Percentiles rank a stretch among this genome's conserved stretches.
Evolutionary conservation across 2,113 vertebrate species (phyloP).

Genomic region (Parotia lawesii): DNA sequence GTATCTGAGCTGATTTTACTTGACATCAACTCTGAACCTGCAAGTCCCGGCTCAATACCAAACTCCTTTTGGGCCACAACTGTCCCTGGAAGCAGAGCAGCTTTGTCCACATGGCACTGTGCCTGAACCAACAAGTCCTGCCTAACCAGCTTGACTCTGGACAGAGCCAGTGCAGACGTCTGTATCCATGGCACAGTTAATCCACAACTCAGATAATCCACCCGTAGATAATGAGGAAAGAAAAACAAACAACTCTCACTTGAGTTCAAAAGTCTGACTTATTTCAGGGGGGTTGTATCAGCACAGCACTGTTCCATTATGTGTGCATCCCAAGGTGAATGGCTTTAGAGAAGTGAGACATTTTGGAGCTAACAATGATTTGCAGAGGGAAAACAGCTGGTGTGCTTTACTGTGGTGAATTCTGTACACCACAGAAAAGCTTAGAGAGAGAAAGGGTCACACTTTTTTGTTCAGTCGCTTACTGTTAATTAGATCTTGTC

Average conservation of each 20-base stretch:
- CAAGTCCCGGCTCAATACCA: not conserved
- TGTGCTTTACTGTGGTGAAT: not conserved
- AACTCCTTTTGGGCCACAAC: not conserved
- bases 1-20: not conserved
- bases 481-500: not conserved
- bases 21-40: not conserved
- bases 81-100: not conserved
- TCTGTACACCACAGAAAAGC: not conserved
- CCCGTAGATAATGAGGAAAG: slow-evolving; percentile 42
- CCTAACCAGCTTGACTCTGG: not conserved
- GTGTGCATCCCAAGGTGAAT: not conserved
- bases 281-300: not conserved
- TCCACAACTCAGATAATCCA: slow-evolving; percentile 56
- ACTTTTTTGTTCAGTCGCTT: not conserved
- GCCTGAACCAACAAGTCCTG: slow-evolving; percentile 40
- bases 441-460: not conserved
- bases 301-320: not conserved
- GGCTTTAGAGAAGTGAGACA: not conserved
- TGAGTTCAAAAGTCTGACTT: not conserved
- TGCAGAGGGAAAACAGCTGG: not conserved
- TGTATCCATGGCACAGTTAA: slow-evolving; percentile 54
- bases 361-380: not conserved
- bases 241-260: slow-evolving; percentile 48
- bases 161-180: not conserved
- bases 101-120: not conserved